A percentile compares a stretch with the other conserved stretches of the same genome.
These are phyloP conservation scores for Mormyrus proboscirostris DNA, from an alignment of 2,797 vertebrate genomes.

Conservation along the genomic window DNA sequence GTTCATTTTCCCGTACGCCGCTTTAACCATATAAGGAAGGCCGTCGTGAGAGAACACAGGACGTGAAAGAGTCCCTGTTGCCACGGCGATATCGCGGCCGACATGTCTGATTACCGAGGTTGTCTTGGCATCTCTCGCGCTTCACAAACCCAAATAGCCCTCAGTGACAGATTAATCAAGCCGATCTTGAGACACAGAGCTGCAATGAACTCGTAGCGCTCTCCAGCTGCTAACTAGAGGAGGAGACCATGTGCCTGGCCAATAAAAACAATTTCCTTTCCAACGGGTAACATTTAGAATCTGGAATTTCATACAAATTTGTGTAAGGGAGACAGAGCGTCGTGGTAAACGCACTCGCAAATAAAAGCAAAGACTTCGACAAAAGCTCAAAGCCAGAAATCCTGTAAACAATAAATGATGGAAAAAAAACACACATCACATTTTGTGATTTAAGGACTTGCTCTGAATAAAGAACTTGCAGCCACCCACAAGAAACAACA, in stretches of 20 bases:
- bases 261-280: constrained; percentile 54
- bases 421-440: background rate
- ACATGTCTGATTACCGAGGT: constrained; percentile 61
- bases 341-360: background rate
- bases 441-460: background rate
- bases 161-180: constrained; percentile 58
- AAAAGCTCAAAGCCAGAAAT: background rate
- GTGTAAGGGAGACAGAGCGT: background rate
- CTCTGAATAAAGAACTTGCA: background rate
- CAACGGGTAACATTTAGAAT: constrained; percentile 36
- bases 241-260: constrained; percentile 43
- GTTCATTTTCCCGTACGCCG: background rate
- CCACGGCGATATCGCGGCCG: constrained; percentile 47
- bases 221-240: constrained; percentile 48
- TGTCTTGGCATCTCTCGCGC: constrained; percentile 59
- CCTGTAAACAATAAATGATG: background rate
- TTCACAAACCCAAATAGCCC: constrained; percentile 62
- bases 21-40: background rate
- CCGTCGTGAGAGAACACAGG: background rate
- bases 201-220: constrained; percentile 57
- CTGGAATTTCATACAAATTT: constrained; percentile 28
- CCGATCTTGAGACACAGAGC: constrained; percentile 55
- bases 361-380: background rate
- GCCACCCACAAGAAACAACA: background rate
- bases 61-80: background rate